phyloP scores from a whole-genome alignment of 2,888 invertebrate species.

The Clunio marinus region DNA sequence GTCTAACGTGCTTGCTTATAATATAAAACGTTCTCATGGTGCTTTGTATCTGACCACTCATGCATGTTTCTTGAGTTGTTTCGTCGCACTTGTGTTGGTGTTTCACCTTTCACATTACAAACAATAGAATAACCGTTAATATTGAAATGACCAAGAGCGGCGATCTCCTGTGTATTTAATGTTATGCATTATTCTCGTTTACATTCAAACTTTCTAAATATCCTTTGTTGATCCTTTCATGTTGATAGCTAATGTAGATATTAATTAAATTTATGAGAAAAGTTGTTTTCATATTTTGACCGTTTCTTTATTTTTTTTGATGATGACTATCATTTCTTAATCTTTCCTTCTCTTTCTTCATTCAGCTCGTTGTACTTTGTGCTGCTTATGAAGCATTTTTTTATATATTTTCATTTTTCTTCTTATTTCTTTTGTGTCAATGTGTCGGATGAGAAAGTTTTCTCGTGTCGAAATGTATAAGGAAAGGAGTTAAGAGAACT shows the following conservation, averaged over 20 bases:
- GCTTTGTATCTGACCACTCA: slow-evolving; percentile 34
- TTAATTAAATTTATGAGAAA: no score
- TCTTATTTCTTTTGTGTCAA: neutral
- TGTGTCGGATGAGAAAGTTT: neutral
- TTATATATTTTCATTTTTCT: slow-evolving; percentile 4
- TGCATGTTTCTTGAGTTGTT: slow-evolving; percentile 15
- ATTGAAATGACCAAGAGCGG: slow-evolving; percentile 29
- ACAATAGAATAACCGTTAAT: slow-evolving; percentile 34
- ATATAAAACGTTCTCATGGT: slow-evolving; percentile 12
- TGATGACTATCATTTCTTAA: neutral
- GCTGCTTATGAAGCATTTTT: neutral
- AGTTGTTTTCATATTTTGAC: no score
- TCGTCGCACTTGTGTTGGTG: slow-evolving; percentile 26
- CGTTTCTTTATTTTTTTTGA: no score
- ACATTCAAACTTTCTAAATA: neutral
- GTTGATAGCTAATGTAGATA: no score
- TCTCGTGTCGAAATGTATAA: neutral
- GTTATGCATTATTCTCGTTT: neutral
- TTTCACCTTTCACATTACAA: slow-evolving; percentile 37
- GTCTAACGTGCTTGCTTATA: slow-evolving; percentile 18
- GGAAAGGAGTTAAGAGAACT: neutral
- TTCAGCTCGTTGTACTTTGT: neutral
- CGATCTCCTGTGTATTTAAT: no score
- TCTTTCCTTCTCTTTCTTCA: neutral
- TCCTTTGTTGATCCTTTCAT: no score